Percentiles rank a stretch among this genome's conserved stretches.
Conservation (phyloP, 2,888 invertebrate species). For the Caprella mutica region DNA sequence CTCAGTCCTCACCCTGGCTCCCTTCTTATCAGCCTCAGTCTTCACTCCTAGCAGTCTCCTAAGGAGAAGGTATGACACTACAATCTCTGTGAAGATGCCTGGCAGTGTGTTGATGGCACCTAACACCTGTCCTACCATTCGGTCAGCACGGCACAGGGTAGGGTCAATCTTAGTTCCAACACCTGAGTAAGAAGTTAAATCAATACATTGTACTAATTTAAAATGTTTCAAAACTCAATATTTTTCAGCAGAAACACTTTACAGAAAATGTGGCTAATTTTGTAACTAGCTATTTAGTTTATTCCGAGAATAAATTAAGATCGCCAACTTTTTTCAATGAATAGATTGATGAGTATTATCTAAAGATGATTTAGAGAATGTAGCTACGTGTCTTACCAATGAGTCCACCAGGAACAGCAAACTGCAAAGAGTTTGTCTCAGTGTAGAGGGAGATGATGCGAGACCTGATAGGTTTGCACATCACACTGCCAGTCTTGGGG, state of each 20-base stretch:
- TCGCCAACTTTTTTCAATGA: too few species aligned
- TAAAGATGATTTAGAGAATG: too few species aligned
- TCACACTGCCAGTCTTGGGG: constrained; percentile 76
- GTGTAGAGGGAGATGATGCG: constrained; percentile 93
- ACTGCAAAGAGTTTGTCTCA: constrained; percentile 96
- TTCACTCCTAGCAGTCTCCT: constrained; percentile 92
- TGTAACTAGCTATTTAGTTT: too few species aligned
- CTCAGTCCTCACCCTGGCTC: constrained; percentile 69
- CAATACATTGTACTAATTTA: too few species aligned
- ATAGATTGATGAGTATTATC: too few species aligned
- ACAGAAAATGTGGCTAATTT: too few species aligned
- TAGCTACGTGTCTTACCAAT: too few species aligned
- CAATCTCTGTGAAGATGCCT: constrained; percentile 92
- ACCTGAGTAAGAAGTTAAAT: constrained; percentile 12
- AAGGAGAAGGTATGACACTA: constrained; percentile 93
- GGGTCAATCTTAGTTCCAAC: constrained; percentile 63
- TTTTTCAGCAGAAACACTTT: too few species aligned
- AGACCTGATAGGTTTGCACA: constrained; percentile 92
- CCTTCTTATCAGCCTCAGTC: constrained; percentile 98
- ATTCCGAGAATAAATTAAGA: too few species aligned
- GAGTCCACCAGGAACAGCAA: constrained; percentile 97
- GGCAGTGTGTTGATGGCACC: constrained; percentile 95
- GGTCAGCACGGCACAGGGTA: constrained; percentile 93
- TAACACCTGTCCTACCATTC: constrained; percentile 91
- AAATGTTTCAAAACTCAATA: too few species aligned